Evolutionary conservation across 1,140 invertebrate species (phyloP).

Genomic region (Theocolax elegans): DNA sequence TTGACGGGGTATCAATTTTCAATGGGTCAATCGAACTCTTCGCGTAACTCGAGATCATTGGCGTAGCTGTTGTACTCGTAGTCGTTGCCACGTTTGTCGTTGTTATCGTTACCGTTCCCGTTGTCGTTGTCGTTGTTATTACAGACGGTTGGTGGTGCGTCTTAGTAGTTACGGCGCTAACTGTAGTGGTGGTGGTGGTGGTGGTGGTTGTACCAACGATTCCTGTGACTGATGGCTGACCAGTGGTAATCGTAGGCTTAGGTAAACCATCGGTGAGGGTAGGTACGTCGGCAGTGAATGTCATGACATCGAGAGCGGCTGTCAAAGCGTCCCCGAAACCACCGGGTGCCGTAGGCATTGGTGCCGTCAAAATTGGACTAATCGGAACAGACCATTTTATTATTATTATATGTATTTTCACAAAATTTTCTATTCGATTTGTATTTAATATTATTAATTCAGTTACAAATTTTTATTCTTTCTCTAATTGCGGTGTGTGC

Average conservation of each 20-base stretch:
- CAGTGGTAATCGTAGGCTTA: too few species aligned
- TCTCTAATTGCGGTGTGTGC: too few species aligned
- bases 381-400: background rate
- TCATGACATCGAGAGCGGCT: slow-evolving; percentile 84
- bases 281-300: slow-evolving; percentile 68
- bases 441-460: too few species aligned
- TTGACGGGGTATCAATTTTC: too few species aligned
- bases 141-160: background rate
- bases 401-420: too few species aligned
- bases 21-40: too few species aligned
- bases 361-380: slow-evolving; percentile 8
- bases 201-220: background rate
- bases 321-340: slow-evolving; percentile 75
- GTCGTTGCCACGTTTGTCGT: background rate
- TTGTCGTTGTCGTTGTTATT: background rate
- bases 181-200: background rate
- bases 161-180: too few species aligned
- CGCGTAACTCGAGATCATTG: too few species aligned
- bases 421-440: too few species aligned
- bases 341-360: slow-evolving; percentile 46
- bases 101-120: background rate
- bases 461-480: too few species aligned
- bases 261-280: background rate
- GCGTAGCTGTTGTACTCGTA: background rate
- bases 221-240: too few species aligned